Percentiles rank a stretch among this genome's conserved stretches.
Evolutionary conservation across 2,888 invertebrate genomes (phyloP).

Genomic region (Gnatocerus cornutus): DNA sequence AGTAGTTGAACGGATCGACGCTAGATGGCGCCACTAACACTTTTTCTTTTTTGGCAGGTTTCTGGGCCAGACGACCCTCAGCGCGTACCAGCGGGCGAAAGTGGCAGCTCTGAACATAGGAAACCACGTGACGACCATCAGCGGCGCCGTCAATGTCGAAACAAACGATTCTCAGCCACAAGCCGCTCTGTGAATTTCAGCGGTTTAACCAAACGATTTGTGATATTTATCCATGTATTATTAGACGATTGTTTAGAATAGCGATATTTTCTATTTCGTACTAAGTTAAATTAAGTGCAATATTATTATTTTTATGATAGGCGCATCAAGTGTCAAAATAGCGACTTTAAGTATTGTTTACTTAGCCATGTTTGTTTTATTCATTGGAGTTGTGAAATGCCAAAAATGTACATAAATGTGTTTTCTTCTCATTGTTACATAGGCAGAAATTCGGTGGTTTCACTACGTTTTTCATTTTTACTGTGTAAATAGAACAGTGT

Average conservation of each 20-base stretch:
- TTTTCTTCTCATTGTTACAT: slow-evolving; percentile 12
- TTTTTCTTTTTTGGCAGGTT: too few species aligned
- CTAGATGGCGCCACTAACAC: background rate
- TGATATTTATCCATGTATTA: slow-evolving; percentile 42
- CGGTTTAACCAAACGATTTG: slow-evolving; percentile 35
- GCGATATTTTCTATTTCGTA: slow-evolving; percentile 16
- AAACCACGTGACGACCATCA: slow-evolving; percentile 73
- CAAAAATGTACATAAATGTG: slow-evolving; percentile 23
- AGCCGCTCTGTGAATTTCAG: slow-evolving; percentile 56
- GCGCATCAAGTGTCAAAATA: slow-evolving; percentile 21
- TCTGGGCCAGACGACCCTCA: slow-evolving; percentile 89
- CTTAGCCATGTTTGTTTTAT: slow-evolving; percentile 28
- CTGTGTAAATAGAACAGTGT: slow-evolving; percentile 7
- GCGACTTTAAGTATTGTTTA: slow-evolving; percentile 32
- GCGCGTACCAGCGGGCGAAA: slow-evolving; percentile 93
- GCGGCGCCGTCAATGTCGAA: slow-evolving; percentile 72
- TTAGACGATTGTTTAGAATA: background rate
- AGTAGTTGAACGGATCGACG: too few species aligned
- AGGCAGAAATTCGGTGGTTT: background rate
- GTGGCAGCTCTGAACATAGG: slow-evolving; percentile 88
- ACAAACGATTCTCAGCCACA: slow-evolving; percentile 64
- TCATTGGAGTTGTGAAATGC: slow-evolving; percentile 15
- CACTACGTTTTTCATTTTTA: slow-evolving; percentile 1
- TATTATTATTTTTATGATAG: slow-evolving; percentile 17
- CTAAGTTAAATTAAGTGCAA: slow-evolving; percentile 27